Conservation (phyloP, 2,797 vertebrate species). For the Mormyrus hasselquistii region DNA sequence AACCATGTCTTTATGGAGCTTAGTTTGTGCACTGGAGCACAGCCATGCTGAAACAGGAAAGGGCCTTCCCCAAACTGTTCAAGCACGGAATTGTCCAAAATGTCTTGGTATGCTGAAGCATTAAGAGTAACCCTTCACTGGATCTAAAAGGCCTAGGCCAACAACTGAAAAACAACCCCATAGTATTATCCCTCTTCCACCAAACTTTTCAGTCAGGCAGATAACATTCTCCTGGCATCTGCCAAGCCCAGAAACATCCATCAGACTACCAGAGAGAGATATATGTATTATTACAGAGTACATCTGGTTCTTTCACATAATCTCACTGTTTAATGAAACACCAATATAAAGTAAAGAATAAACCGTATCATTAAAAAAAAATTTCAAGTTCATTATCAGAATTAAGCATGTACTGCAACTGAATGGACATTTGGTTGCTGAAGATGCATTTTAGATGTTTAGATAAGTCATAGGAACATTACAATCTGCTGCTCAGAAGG, state of each 20-base stretch:
- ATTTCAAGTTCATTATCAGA: background rate
- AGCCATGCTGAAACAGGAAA: background rate
- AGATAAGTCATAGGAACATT: background rate
- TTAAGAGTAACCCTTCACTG: background rate
- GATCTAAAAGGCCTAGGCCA: background rate
- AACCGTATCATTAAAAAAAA: background rate
- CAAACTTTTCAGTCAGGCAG: background rate
- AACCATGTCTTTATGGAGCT: background rate
- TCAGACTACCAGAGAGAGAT: background rate
- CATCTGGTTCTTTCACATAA: background rate
- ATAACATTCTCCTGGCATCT: background rate
- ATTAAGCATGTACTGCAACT: background rate
- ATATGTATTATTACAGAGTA: background rate
- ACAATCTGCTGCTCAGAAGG: background rate
- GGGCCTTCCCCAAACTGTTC: background rate
- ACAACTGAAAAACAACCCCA: background rate
- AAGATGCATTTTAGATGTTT: background rate
- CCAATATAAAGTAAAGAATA: background rate
- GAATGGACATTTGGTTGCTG: background rate
- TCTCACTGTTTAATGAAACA: background rate
- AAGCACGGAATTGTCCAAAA: background rate
- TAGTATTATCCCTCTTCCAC: background rate
- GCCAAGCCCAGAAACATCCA: background rate
- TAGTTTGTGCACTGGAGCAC: background rate
- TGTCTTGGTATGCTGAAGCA: background rate